Conservation (phyloP, 2,113 vertebrate genomes). For the Indicator maculatus region DNA sequence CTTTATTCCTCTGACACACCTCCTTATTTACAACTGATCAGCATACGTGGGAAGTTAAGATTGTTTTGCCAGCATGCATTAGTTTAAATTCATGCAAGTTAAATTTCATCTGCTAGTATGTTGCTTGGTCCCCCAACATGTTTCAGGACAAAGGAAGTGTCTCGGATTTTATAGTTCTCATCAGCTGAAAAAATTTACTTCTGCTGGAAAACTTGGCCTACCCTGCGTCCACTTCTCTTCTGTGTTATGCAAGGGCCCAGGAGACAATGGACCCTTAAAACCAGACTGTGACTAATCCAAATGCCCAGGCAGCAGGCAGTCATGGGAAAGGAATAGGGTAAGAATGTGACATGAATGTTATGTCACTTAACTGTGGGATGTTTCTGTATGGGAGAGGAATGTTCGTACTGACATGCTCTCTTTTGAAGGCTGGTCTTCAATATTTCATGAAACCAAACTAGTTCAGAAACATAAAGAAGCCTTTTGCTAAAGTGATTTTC, state of each 20-base stretch:
- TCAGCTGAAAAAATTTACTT: background rate
- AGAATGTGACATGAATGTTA: background rate
- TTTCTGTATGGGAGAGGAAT: slow-evolving; percentile 13
- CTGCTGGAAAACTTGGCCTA: background rate
- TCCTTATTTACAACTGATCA: background rate
- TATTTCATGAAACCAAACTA: slow-evolving; percentile 65
- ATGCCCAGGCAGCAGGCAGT: background rate
- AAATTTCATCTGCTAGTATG: background rate
- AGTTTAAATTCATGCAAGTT: background rate
- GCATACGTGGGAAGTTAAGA: background rate
- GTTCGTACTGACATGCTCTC: background rate
- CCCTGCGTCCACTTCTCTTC: background rate
- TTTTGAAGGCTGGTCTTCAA: slow-evolving; percentile 52
- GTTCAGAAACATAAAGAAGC: slow-evolving; percentile 62
- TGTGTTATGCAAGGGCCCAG: background rate
- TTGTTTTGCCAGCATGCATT: background rate
- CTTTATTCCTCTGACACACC: background rate
- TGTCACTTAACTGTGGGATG: slow-evolving; percentile 16
- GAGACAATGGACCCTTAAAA: background rate
- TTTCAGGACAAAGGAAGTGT: background rate
- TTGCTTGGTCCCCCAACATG: background rate
- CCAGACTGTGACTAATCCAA: background rate
- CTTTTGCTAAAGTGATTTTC: slow-evolving; percentile 69
- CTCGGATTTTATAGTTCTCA: background rate
- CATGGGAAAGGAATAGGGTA: background rate